phyloP scores from a whole-genome alignment of 2,113 vertebrate genomes.

The Sorex fumeus region DNA sequence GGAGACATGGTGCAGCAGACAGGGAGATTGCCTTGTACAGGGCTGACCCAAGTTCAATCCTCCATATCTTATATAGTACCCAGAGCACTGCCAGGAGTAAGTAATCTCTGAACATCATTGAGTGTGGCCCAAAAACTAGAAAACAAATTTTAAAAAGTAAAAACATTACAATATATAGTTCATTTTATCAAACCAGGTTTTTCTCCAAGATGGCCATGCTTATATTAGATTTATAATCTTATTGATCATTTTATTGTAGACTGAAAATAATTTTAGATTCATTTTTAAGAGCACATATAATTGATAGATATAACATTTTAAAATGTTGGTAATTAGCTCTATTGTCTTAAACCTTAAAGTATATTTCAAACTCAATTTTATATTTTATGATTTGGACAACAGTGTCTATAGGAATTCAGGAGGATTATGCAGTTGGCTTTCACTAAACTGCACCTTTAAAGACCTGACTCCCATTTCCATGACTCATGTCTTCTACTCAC shows the following conservation, averaged over 20 bases:
- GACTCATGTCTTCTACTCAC: neutral
- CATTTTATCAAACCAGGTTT: neutral
- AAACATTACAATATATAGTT: neutral
- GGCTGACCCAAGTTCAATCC: too few relatives aligned
- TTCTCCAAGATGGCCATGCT: neutral
- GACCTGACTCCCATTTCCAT: neutral
- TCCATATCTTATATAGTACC: too few relatives aligned
- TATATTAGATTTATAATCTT: neutral
- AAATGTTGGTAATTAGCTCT: slow-evolving; percentile 28
- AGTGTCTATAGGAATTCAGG: neutral
- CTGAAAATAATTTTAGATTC: slow-evolving; percentile 32
- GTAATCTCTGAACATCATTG: too few relatives aligned
- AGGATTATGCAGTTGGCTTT: neutral
- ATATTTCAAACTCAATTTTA: too few relatives aligned
- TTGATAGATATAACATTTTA: neutral
- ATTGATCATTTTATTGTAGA: neutral
- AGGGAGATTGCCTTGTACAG: too few relatives aligned
- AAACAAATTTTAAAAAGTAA: too few relatives aligned
- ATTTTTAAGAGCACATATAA: neutral
- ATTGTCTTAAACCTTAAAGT: neutral
- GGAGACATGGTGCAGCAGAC: too few relatives aligned
- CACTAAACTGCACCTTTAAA: neutral
- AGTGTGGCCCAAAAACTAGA: too few relatives aligned
- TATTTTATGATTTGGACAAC: neutral
- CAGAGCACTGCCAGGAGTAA: too few relatives aligned